Base-by-base conservation (phyloP, 2,113 vertebrate species). In the Otocyon megalotis region DNA sequence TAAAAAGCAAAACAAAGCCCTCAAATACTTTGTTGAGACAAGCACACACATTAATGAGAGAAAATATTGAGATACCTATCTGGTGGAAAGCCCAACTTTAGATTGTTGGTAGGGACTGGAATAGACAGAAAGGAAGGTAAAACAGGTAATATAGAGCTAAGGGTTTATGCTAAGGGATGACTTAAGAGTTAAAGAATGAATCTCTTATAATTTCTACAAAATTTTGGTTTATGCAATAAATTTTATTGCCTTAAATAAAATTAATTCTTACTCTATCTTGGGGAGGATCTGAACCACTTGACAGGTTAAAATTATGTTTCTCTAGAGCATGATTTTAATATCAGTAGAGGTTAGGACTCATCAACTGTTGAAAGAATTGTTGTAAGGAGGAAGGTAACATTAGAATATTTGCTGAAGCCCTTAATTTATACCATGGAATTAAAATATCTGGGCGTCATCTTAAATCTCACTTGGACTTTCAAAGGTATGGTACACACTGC, bases 361-460 rank as follows among this genome's bases (percentile, higher is more conserved):
- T 98, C 90, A 96, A 97, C 88, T 98, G 54, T 97, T 98, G 94
- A 97, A 98, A 97, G 92, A 98, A 88, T 71, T 97, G 84, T 97
- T 97, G 60, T 97, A 98, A 98, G 87, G 92, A 97, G 93, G 97
- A 97, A 98, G 98, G 94, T 97, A 98, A 90, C 87, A 96, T 98
- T 96, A 98, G 96, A 95, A 94, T 94, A 98, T 97, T 96, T 97
- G 83, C 89, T 85, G 96, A 97, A 97, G 84, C 53, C 96, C 97
- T 98, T 98, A 97, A 98, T 98, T 98, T 98, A 98, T 97, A 95
- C 37, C 82, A 96, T 88, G 83, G 94, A 96, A 98, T 98, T 98
- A 97, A 98, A 98, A 97, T 98, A 98, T 94, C 93, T 97, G 89
- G 30, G 97, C 97, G 97, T 97, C 95, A 94, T 96, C 97, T 98